Evolutionary conservation across 2,113 vertebrate species (phyloP).

Genomic region (Archocentrus centrarchus): DNA sequence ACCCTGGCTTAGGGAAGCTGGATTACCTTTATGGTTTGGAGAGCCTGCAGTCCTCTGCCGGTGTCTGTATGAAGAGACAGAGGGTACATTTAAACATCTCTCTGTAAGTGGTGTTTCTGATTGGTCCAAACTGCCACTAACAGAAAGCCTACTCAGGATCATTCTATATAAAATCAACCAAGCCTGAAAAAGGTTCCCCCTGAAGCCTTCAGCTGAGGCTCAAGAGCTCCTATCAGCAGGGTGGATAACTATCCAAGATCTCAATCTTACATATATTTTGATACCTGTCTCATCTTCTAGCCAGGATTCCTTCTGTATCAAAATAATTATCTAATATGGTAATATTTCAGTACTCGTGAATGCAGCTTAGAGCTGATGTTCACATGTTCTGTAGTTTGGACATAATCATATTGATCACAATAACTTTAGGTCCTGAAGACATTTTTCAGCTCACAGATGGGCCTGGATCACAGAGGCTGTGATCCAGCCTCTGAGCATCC

Average conservation of each 20-base stretch:
- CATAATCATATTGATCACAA: background rate
- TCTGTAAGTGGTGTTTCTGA: background rate
- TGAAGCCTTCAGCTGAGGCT: background rate
- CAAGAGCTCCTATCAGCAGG: background rate
- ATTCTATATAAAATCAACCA: background rate
- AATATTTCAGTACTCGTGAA: background rate
- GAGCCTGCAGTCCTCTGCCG: conserved; percentile 90
- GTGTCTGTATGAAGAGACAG: conserved; percentile 78
- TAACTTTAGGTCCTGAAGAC: background rate
- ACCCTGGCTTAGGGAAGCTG: background rate
- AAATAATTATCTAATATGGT: background rate
- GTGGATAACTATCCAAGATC: background rate
- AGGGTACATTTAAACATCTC: background rate
- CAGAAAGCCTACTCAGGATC: background rate
- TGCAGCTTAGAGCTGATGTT: background rate
- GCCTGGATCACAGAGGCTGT: accelerated
- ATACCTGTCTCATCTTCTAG: background rate
- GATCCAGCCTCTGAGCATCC: too few species aligned
- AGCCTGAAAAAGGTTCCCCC: background rate
- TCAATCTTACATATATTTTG: accelerated
- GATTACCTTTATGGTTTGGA: conserved; percentile 81
- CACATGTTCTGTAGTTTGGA: background rate
- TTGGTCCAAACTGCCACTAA: background rate
- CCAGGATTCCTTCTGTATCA: background rate
- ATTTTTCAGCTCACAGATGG: background rate